A percentile compares a stretch with the other conserved stretches of the same genome.
phyloP scores from a whole-genome alignment of 2,797 vertebrate genomes.

The Sebastiscus albofasciatus region DNA sequence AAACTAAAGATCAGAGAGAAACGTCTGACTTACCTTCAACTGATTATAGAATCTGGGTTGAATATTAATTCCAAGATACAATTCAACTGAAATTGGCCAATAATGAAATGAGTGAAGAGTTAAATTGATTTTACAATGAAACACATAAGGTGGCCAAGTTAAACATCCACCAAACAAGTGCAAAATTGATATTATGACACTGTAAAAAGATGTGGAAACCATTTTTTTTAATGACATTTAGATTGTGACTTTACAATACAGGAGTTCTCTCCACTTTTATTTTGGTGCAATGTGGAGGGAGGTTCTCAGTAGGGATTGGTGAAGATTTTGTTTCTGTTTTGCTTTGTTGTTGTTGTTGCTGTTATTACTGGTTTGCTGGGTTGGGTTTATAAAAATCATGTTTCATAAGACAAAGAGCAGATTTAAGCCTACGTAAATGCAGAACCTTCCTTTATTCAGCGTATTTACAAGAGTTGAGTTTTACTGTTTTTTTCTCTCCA shows the following conservation, averaged over 20 bases:
- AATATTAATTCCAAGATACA: background rate
- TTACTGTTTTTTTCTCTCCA: background rate
- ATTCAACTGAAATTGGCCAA: background rate
- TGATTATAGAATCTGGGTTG: background rate
- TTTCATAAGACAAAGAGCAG: background rate
- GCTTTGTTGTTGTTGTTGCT: background rate
- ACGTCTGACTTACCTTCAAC: background rate
- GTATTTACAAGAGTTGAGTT: background rate
- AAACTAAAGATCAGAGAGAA: background rate
- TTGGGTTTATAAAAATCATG: background rate
- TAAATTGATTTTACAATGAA: background rate
- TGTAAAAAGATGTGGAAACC: background rate
- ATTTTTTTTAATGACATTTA: background rate
- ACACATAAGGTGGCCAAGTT: background rate
- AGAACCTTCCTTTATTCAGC: background rate
- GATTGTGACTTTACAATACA: fast-evolving
- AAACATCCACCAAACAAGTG: too few relatives aligned
- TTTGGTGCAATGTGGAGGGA: background rate
- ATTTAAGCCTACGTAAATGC: background rate
- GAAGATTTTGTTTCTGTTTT: background rate
- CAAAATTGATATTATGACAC: too few relatives aligned
- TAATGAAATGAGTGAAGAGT: background rate
- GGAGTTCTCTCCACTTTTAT: background rate
- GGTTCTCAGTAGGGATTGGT: background rate
- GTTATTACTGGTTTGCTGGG: background rate